Evolutionary conservation across 2,888 invertebrate genomes (phyloP).

Genomic region (Ormyrus nitidulus): DNA sequence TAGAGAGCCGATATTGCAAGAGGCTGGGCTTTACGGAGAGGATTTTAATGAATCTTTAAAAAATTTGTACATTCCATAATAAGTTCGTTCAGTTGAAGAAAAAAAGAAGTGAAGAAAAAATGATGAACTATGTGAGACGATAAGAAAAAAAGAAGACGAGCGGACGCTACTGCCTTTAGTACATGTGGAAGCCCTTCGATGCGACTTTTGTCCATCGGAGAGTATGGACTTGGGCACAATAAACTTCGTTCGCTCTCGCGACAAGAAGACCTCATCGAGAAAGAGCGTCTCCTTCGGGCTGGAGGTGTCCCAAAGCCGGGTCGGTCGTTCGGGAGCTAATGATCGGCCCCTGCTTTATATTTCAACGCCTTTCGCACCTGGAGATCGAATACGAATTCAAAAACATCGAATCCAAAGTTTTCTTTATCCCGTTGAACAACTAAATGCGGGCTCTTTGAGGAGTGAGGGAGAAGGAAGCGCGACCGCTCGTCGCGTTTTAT

Average conservation of each 20-base stretch:
- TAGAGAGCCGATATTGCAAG: slow-evolving; percentile 8
- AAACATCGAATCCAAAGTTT: background rate
- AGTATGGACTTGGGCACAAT: background rate
- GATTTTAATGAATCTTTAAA: slow-evolving; percentile 67
- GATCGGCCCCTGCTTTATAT: slow-evolving; percentile 46
- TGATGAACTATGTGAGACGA: slow-evolving; percentile 23
- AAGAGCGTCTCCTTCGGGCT: slow-evolving; percentile 58
- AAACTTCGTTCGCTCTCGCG: slow-evolving; percentile 18
- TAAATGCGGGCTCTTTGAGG: background rate
- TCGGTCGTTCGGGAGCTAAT: background rate
- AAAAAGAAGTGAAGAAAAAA: slow-evolving; percentile 61
- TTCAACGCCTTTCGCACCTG: background rate
- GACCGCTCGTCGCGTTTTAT: slow-evolving; percentile 53
- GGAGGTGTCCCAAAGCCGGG: slow-evolving; percentile 26
- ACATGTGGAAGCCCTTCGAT: slow-evolving; percentile 60
- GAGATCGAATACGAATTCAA: background rate
- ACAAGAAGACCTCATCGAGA: background rate
- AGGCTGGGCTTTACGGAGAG: slow-evolving; percentile 31
- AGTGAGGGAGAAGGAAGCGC: slow-evolving; percentile 9
- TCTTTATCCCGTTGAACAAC: background rate
- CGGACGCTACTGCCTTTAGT: slow-evolving; percentile 41
- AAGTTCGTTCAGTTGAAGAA: slow-evolving; percentile 77
- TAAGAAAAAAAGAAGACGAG: slow-evolving; percentile 23
- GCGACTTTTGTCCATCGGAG: background rate
- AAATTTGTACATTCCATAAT: slow-evolving; percentile 89